Evolutionary conservation across 2,888 invertebrate species (phyloP), one percentile per base, ranked within the genome.

Genomic region (Ethmia dodecea): DNA sequence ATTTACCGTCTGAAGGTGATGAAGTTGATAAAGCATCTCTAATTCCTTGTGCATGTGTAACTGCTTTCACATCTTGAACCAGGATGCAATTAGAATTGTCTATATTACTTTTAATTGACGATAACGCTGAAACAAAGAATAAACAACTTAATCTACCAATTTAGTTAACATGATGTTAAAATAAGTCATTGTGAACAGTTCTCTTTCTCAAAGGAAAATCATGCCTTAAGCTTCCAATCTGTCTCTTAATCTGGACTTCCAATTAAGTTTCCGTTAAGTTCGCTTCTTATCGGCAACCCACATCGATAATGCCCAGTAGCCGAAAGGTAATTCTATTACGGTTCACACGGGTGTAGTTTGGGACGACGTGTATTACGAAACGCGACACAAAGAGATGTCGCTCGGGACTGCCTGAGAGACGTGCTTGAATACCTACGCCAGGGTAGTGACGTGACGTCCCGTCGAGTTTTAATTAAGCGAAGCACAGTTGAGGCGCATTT

Each of bases 31-130:
- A 64, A 52, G 92, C 90, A 75, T 94, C 94, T 79, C 92, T 91
- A 58, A 92, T 89, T 71, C 93, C 93, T 77, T 94, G 93, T 81
- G 95, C 94, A 72, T 95, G 93, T 61, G 95, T 94, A 59, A 94
- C 93, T 62, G 94, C 93, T 86, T 93, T 93, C 51, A 93, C 92
- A 78, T 93, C 95, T 90, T 95, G 94, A 71, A 95, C 94, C 81
- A 95, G 88, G 76, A 95, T 94, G 87, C 95, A 95, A 86, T 94
- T 94, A 69, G 94, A 90, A 84, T 92, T 92, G 89, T 95, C 94
- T 89, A 93, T 92, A 86, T 92, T 92, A 76, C 92, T 92, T 86
- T 94, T 92, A 93, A 95, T 94, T 74, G 94, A 94, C 88, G 93
- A 94, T 87, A 94, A 92, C 76, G 94, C 94, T 95, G 91, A 28